These are phyloP conservation scores for Drepana falcataria DNA, from an alignment of 2,888 invertebrate genomes.

Conservation along the genomic window DNA sequence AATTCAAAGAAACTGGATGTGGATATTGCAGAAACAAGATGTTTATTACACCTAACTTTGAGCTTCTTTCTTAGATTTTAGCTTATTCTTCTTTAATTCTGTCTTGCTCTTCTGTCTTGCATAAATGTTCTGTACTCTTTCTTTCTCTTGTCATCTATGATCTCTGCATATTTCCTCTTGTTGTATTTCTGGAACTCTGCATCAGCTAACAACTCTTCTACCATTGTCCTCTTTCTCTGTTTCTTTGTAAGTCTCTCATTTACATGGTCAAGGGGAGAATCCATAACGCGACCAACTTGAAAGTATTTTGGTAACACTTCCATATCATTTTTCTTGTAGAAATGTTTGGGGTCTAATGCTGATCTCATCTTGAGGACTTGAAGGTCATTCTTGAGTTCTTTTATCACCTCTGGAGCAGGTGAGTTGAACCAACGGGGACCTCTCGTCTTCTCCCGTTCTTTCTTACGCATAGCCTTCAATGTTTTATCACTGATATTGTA, in stretches of 20 bases:
- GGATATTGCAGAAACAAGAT: slow-evolving; percentile 2
- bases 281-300: slow-evolving; percentile 91
- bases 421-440: slow-evolving; percentile 94
- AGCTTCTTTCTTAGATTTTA: slow-evolving; percentile 41
- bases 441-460: slow-evolving; percentile 87
- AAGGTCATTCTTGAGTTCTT: slow-evolving; percentile 92
- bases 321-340: slow-evolving; percentile 95
- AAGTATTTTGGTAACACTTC: slow-evolving; percentile 95
- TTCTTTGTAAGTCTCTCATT: slow-evolving; percentile 90
- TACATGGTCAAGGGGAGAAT: slow-evolving; percentile 92
- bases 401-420: slow-evolving; percentile 92
- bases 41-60: slow-evolving; percentile 19
- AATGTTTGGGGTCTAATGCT: slow-evolving; percentile 93
- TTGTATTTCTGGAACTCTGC: slow-evolving; percentile 90
- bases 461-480: no score
- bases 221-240: slow-evolving; percentile 91
- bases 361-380: slow-evolving; percentile 95
- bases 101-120: slow-evolving; percentile 81
- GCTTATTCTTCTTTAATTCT: slow-evolving; percentile 57
- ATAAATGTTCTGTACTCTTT: slow-evolving; percentile 85
- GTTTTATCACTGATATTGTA: no score
- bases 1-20: no score
- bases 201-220: slow-evolving; percentile 95
- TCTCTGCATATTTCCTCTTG: slow-evolving; percentile 88
- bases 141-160: slow-evolving; percentile 84